Base-by-base conservation (phyloP, 2,113 vertebrate genomes). In the Ardeotis arabs region DNA sequence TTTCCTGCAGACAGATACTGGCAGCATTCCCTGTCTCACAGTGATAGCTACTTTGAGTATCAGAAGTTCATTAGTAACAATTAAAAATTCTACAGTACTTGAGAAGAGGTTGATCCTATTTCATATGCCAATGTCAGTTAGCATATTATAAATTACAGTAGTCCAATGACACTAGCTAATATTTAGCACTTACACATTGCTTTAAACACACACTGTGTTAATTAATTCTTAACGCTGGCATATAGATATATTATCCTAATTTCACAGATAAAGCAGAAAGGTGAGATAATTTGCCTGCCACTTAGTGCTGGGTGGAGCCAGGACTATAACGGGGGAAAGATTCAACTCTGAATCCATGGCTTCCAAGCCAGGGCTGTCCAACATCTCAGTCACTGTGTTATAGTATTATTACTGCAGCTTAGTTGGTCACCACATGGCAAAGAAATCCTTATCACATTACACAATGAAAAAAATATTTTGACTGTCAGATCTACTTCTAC, bases 21-120 rank as follows among this genome's bases (percentile, higher is more conserved):
- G 90, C 92, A 95, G 45, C 83, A 91, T 89, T 96, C 88, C 90
- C 92, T 89, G 77, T 80, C 59, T 82, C 77, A 74, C 15, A 7
- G 41, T 24, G 55, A 84, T 58, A 96, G 28, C 80, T 91, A 63
- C 70, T 91, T 89, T 56, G 66, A 91, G 45, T 45, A 89, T 79
- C 84, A 87, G 53, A 90, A 95, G 55, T 95, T 92, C 87, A 89
- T 96, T 93, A 92, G 58, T 44, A 96, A 93, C 50, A 77, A 93
- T 95, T 93, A 95, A 79, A 95, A 73, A 87, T 91, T 79, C 77
- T 91, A 76, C 77, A 94, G 86, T 83, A 66, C 92, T 89, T 87
- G 67, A 91, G 84, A 89, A 89, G 86, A 84, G 66, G 20, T 84
- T 89, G 83, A 89, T 92, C 73, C 62, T 89, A 39, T 67, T 96